Evolutionary conservation across 2,888 invertebrate species (phyloP).

Genomic region (Listrodromus nycthemerus): DNA sequence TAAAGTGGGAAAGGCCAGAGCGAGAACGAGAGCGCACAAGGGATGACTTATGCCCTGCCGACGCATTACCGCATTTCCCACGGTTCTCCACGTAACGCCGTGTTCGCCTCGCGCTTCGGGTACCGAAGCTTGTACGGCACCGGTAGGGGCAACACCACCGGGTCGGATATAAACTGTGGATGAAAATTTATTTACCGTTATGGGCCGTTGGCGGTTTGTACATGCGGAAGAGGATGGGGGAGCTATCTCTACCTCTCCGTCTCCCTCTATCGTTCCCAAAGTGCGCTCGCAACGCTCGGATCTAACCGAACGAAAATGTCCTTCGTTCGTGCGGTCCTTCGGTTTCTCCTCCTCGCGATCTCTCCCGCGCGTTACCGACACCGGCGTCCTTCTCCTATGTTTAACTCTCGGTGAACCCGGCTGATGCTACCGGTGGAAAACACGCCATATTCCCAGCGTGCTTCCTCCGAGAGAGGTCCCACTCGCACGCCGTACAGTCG

Average conservation of each 20-base stretch:
- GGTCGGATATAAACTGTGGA: constrained; percentile 68
- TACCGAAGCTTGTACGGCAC: constrained; percentile 53
- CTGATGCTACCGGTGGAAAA: constrained; percentile 19
- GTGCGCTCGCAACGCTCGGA: constrained; percentile 42
- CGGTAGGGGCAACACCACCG: constrained; percentile 35
- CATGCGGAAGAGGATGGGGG: constrained; percentile 1
- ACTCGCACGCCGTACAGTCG: constrained; percentile 10
- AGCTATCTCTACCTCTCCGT: not conserved
- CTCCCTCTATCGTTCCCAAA: not conserved
- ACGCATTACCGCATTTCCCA: constrained; percentile 73
- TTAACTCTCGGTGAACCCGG: constrained; percentile 5
- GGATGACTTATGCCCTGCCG: constrained; percentile 72
- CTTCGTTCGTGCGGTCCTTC: constrained; percentile 39
- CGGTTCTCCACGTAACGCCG: constrained; percentile 68
- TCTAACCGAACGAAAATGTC: constrained; percentile 67
- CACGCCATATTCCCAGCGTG: constrained; percentile 44
- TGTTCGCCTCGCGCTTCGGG: constrained; percentile 36
- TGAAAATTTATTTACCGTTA: constrained; percentile 73
- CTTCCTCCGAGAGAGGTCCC: constrained; percentile 3
- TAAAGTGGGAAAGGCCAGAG: constrained; percentile 33
- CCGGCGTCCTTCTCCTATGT: constrained; percentile 2
- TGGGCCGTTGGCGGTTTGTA: constrained; percentile 57
- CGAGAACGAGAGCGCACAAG: constrained; percentile 60
- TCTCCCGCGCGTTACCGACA: not conserved
- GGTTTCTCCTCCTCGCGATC: constrained; percentile 64